Conservation (phyloP, 2,888 invertebrate genomes). For the Drosophila suboccidentalis region DNA sequence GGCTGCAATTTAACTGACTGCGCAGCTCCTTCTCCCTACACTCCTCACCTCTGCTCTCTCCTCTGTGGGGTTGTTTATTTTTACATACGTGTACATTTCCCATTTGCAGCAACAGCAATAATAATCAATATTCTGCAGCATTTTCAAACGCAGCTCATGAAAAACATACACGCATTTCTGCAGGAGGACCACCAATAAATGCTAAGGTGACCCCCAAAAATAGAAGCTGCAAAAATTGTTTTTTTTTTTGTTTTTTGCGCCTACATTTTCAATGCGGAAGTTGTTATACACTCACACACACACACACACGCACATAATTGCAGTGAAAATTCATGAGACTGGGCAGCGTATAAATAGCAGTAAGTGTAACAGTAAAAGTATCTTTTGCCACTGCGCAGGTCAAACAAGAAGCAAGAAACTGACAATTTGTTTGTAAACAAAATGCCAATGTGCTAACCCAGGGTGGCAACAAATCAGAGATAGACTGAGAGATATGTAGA, state of each 20-base stretch:
- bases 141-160: constrained; percentile 19
- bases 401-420: constrained; percentile 63
- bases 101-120: constrained; percentile 32
- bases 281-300: constrained; percentile 37
- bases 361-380: constrained; percentile 14
- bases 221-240: constrained; percentile 14
- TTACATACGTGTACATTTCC: constrained; percentile 53
- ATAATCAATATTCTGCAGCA: constrained; percentile 57
- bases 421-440: constrained; percentile 75
- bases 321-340: constrained; percentile 48
- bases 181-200: constrained; percentile 43
- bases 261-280: constrained; percentile 62
- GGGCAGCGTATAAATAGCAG: constrained; percentile 3
- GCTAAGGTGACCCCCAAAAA: constrained; percentile 73
- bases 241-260: neutral
- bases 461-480: constrained; percentile 35
- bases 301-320: constrained; percentile 47
- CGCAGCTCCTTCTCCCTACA: constrained; percentile 39
- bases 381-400: constrained; percentile 66
- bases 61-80: constrained; percentile 45
- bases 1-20: constrained; percentile 42
- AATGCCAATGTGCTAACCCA: constrained; percentile 49
- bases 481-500: neutral
- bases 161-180: constrained; percentile 12
- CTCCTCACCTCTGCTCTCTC: neutral